Conservation (phyloP, 2,888 invertebrate species). For the Caenorhabditis becei region DNA sequence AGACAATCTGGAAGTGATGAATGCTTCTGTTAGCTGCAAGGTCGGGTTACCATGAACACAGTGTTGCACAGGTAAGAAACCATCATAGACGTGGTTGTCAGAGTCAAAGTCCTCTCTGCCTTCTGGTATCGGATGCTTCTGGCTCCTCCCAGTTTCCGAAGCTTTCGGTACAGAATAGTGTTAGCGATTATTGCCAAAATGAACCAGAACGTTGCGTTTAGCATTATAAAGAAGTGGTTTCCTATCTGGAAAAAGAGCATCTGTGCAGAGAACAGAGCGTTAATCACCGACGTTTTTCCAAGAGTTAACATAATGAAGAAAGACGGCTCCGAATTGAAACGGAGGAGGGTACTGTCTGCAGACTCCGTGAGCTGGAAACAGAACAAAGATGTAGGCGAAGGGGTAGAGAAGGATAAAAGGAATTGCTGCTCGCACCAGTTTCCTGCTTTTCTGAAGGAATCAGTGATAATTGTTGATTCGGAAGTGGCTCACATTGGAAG, state of each 20-base stretch:
- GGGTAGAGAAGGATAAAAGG: background rate
- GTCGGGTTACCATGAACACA: background rate
- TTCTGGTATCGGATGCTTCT: background rate
- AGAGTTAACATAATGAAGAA: background rate
- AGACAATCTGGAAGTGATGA: background rate
- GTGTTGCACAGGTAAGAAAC: background rate
- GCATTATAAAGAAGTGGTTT: background rate
- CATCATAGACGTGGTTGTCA: background rate
- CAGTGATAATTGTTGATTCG: no score
- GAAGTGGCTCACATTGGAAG: no score
- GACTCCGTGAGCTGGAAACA: background rate
- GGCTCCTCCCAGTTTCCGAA: background rate
- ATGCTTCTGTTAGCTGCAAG: background rate
- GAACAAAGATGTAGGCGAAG: background rate
- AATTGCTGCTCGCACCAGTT: background rate
- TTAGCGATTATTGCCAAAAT: background rate
- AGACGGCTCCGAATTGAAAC: background rate
- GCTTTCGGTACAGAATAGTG: background rate
- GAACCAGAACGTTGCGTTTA: background rate
- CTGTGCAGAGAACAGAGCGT: background rate
- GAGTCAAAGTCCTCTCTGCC: background rate
- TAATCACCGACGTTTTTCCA: constrained; percentile 1
- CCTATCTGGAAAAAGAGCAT: background rate
- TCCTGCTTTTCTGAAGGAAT: background rate
- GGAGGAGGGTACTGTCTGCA: constrained; percentile 1